A percentile compares a stretch with the other conserved stretches of the same genome.
Conservation (phyloP, 2,113 vertebrate species). For the Dromaius novaehollandiae region DNA sequence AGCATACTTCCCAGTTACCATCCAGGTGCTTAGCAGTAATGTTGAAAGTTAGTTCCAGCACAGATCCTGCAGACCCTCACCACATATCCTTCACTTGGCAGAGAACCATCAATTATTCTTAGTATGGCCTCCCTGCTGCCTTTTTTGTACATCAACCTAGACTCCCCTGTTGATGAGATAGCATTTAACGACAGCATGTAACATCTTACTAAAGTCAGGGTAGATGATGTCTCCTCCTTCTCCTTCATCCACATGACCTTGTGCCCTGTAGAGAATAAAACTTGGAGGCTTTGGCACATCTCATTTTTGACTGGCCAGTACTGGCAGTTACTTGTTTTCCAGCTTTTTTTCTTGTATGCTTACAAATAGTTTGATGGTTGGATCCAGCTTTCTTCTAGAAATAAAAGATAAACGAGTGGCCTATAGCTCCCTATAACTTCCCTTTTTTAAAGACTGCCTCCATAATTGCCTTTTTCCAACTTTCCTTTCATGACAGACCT, state of each 20-base stretch:
- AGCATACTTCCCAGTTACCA: too few relatives aligned
- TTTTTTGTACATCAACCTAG: background rate
- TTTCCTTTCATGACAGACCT: background rate
- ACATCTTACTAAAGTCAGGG: background rate
- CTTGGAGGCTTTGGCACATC: background rate
- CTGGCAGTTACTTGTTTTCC: background rate
- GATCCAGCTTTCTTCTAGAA: background rate
- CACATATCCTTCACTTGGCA: background rate
- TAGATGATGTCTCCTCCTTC: background rate
- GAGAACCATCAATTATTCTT: background rate
- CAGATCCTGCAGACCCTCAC: background rate
- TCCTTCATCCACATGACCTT: background rate
- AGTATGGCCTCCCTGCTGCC: background rate
- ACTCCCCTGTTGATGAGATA: background rate
- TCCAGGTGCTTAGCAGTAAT: background rate
- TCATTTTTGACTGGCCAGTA: background rate
- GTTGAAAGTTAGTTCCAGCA: background rate
- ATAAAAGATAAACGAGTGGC: background rate
- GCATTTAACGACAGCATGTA: background rate
- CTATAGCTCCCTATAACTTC: background rate
- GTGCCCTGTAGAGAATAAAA: background rate
- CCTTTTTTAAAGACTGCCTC: background rate
- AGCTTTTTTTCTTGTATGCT: background rate
- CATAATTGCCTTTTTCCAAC: background rate
- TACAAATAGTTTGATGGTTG: background rate